phyloP scores from a whole-genome alignment of 2,888 invertebrate genomes.

The Zootermopsis nevadensis region DNA sequence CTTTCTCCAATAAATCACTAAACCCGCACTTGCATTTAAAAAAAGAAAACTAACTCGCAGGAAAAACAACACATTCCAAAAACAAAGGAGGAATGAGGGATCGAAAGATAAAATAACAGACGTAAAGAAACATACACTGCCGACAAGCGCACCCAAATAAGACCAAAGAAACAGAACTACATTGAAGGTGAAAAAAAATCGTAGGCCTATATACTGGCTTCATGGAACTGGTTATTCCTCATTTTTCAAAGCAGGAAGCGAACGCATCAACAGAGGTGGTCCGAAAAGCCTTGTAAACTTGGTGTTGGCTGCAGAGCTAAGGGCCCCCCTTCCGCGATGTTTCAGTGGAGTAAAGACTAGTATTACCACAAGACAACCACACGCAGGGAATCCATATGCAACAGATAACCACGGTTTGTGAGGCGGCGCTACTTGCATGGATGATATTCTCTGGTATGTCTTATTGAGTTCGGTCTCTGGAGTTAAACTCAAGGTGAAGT shows the following conservation, averaged over 20 bases:
- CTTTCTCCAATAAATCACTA: background rate
- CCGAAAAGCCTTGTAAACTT: constrained; percentile 6
- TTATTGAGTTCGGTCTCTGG: background rate
- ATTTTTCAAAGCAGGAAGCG: constrained; percentile 42
- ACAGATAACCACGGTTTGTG: background rate
- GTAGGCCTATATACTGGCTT: background rate
- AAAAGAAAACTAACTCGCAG: background rate
- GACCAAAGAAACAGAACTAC: background rate
- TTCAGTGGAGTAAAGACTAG: background rate
- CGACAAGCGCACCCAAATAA: background rate
- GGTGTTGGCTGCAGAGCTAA: constrained; percentile 2
- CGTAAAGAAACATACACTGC: background rate
- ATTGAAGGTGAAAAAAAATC: background rate
- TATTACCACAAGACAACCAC: constrained; percentile 1
- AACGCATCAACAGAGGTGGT: constrained; percentile 20
- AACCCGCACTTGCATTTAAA: background rate
- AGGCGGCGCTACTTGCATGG: background rate
- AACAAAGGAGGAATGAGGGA: background rate
- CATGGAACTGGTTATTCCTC: constrained; percentile 33
- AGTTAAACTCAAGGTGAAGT: too few species aligned
- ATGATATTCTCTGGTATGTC: background rate
- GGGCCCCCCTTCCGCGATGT: background rate
- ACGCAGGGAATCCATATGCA: background rate
- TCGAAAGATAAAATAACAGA: background rate
- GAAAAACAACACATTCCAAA: background rate